A percentile compares a stretch with the other conserved stretches of the same genome.
These are phyloP conservation scores for Serripes groenlandicus DNA, from an alignment of 2,888 invertebrate species.

Conservation along the genomic window DNA sequence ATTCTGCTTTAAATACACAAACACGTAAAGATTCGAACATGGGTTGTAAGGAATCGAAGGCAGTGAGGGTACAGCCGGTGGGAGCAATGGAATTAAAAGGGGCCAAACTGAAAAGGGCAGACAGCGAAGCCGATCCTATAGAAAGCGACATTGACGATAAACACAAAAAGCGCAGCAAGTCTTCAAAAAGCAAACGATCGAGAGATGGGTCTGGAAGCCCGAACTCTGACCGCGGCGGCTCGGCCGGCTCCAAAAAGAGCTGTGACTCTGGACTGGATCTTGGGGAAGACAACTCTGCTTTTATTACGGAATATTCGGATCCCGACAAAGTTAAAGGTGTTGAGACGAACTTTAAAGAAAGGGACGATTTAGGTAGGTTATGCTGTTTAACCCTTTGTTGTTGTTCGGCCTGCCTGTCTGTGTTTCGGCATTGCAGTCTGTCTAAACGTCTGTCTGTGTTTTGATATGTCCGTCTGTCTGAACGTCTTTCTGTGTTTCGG, in stretches of 20 bases:
- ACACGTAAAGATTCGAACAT: conserved; percentile 43
- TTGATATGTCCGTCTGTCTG: background rate
- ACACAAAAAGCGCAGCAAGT: conserved; percentile 60
- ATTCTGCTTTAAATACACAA: background rate
- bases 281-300: conserved; percentile 73
- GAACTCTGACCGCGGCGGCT: conserved; percentile 77
- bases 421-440: background rate
- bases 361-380: conserved; percentile 77
- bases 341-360: conserved; percentile 74
- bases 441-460: background rate
- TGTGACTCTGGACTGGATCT: conserved; percentile 82
- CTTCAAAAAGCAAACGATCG: conserved; percentile 57
- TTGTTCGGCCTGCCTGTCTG: background rate
- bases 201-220: conserved; percentile 63
- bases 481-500: background rate
- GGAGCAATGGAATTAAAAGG: conserved; percentile 61
- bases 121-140: conserved; percentile 66
- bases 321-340: conserved; percentile 72
- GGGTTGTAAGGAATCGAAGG: conserved; percentile 80
- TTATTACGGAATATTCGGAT: conserved; percentile 82
- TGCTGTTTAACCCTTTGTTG: background rate
- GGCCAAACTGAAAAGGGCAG: conserved; percentile 61
- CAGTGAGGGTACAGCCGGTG: conserved; percentile 76
- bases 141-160: conserved; percentile 68
- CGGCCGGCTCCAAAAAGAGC: conserved; percentile 83